Percentiles rank a stretch among this genome's conserved stretches.
Conservation (phyloP, 2,888 invertebrate genomes). For the Esperia sulphurella region DNA sequence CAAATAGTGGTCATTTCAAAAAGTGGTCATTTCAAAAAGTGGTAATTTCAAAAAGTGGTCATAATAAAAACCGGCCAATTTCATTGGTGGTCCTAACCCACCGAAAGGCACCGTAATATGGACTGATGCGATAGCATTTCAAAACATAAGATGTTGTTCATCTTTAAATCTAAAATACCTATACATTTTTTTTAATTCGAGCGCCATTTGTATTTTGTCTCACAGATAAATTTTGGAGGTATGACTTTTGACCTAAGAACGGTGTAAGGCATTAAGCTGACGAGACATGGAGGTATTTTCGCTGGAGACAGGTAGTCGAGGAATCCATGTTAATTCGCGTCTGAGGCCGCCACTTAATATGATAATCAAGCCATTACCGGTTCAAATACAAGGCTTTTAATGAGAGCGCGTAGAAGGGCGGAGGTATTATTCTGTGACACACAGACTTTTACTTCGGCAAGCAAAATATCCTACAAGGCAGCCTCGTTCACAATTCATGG, state of each 20-base stretch:
- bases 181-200: too few species aligned
- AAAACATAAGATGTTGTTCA: too few species aligned
- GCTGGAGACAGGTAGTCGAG: slow-evolving; percentile 13
- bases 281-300: neutral
- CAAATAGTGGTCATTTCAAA: too few species aligned
- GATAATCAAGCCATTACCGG: slow-evolving; percentile 60
- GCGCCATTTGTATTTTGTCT: neutral
- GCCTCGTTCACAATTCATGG: too few species aligned
- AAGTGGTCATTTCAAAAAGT: too few species aligned
- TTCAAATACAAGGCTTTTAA: slow-evolving; percentile 50
- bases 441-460: neutral
- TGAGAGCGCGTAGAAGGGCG: slow-evolving; percentile 31
- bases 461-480: too few species aligned
- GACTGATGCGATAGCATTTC: too few species aligned
- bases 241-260: neutral
- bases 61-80: too few species aligned
- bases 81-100: too few species aligned
- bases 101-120: too few species aligned
- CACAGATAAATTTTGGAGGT: neutral
- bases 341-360: slow-evolving; percentile 53
- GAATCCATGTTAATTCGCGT: slow-evolving; percentile 43
- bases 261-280: neutral
- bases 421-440: slow-evolving; percentile 12
- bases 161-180: too few species aligned
- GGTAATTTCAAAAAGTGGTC: too few species aligned